Percentiles rank a stretch among this genome's conserved stretches.
These are phyloP conservation scores for Felis catus DNA, from an alignment of 2,113 vertebrate species.

Conservation along the genomic window F.catus_Fca126_mat1.0 CM031419.1:43509001-43509500, in stretches of 20 bases:
- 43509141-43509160: not conserved
- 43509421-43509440: not conserved
- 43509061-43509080: not conserved
- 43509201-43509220: not conserved
- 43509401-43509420: not conserved
- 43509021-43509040: not conserved
- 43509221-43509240: not conserved
- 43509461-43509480: not conserved
- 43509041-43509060: not conserved
- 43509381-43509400: not conserved
- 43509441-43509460: not conserved
- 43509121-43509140: not conserved
- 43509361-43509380: not conserved
- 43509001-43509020: not conserved
- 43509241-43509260: not conserved
- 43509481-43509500: not conserved
- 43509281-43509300: not conserved
- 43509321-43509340: not conserved
- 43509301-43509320: not conserved
- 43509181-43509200: not conserved
- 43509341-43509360: not conserved
- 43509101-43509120: not conserved
- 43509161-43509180: not conserved
- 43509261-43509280: not conserved
- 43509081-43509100: not conserved